Evolutionary conservation across 2,888 invertebrate species (phyloP), one percentile per base, ranked within the genome.

Genomic region (Caenorhabditis sinica): DNA sequence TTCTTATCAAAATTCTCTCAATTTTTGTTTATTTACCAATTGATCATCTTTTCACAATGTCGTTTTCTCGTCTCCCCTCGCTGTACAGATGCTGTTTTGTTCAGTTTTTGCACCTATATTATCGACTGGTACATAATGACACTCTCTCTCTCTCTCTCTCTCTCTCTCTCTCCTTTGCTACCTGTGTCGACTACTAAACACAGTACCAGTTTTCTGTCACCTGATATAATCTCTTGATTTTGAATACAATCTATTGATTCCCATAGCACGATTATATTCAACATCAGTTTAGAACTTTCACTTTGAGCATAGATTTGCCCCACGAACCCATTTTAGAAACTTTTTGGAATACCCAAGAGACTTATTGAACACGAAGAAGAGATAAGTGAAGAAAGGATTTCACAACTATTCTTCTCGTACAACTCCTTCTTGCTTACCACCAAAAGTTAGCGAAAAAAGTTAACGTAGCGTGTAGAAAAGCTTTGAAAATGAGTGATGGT

Each of bases 401-500:
- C n/a, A 30, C 56, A 53, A 23, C 36, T 33, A 49, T 36, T 25
- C 33, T 61, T 45, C 45, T 11, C 49, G 6, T 49, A 30, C 60
- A 73, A 73, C 45, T 73, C 49, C 17, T 45, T 60, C 45, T 45
- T 60, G 13, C 45, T 60, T 4, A 33, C 40, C 33, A 51, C 33
- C 40, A 17, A 65, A 33, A 66, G 51, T 49, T 66, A 20, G 51
- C 20, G 11, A 51, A 75, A 66, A 76, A 68, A 76, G 75, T 76
- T 76, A 60, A 76, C 49, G 65, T 69, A 58, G 68, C 58, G 60
- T 43, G 30, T 43, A 58, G 49, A 76, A 68, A 66, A 23, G 63
- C 51, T 75, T 65, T 23, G 66, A 76, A 75, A 76, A 76, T 76
- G 75, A 76, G 65, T 68, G 75, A 76, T 76, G 75, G 68, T 56